These are phyloP conservation scores for Brachyhypopomus gauderio DNA, from an alignment of 2,113 vertebrate species.

Conservation along the genomic window DNA sequence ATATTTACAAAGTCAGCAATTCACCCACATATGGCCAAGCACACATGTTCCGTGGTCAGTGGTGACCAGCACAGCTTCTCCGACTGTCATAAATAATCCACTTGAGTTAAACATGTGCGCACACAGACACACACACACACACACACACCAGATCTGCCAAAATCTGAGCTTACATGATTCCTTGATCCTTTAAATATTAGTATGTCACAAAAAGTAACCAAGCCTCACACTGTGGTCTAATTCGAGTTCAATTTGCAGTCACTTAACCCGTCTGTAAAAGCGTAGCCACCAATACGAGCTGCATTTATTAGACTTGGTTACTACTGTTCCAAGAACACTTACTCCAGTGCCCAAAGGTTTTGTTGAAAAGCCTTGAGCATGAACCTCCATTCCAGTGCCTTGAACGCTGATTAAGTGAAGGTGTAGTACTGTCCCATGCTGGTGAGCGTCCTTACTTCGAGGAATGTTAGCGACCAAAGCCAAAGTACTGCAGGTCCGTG, in stretches of 20 bases:
- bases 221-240: neutral
- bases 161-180: too few relatives aligned
- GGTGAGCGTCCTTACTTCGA: neutral
- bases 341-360: neutral
- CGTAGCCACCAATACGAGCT: neutral
- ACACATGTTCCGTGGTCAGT: conserved; percentile 31
- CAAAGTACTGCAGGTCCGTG: neutral
- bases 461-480: neutral
- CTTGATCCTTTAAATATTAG: too few relatives aligned
- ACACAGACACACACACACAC: too few relatives aligned
- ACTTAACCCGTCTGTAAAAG: neutral
- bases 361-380: neutral
- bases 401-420: neutral
- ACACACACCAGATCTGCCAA: neutral
- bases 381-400: neutral
- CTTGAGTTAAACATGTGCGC: neutral
- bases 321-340: neutral
- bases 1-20: conserved; percentile 72
- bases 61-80: conserved; percentile 7
- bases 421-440: neutral
- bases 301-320: neutral
- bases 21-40: neutral
- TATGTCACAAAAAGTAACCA: too few relatives aligned
- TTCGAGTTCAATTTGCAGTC: neutral
- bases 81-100: conserved; percentile 27